phyloP scores from a whole-genome alignment of 2,888 invertebrate species.

The Eupithecia exiguata region DNA sequence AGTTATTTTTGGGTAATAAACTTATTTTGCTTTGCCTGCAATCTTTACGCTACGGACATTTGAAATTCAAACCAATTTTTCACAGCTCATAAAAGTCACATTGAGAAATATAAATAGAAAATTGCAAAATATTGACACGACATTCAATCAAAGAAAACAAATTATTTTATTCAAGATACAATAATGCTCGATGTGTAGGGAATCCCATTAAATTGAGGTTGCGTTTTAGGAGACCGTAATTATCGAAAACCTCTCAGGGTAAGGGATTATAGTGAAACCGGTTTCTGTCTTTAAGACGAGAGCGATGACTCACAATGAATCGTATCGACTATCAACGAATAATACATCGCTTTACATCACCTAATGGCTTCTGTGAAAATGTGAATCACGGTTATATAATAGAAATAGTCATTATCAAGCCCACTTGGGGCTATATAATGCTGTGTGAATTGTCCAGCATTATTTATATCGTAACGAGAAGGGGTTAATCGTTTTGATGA shows the following conservation, averaged over 20 bases:
- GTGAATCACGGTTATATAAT: neutral
- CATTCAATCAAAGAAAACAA: neutral
- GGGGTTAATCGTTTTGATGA: neutral
- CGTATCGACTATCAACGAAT: neutral
- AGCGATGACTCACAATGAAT: neutral
- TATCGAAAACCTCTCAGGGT: slow-evolving; percentile 22
- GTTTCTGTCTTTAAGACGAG: slow-evolving; percentile 13
- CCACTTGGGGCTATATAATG: too few relatives aligned
- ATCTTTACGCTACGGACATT: too few relatives aligned
- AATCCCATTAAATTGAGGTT: slow-evolving; percentile 18
- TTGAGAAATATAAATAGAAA: neutral
- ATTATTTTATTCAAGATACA: neutral
- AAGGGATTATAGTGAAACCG: slow-evolving; percentile 30
- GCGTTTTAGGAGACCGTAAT: slow-evolving; percentile 26
- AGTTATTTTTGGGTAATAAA: too few relatives aligned
- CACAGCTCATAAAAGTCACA: too few relatives aligned
- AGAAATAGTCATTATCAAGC: neutral
- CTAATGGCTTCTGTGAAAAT: neutral
- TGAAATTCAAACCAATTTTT: too few relatives aligned
- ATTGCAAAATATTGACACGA: neutral
- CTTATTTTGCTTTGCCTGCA: too few relatives aligned
- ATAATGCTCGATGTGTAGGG: neutral
- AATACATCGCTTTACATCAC: neutral
- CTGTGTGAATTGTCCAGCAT: too few relatives aligned
- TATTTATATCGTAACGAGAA: neutral